Evolutionary conservation across 1,140 invertebrate genomes (phyloP).

Genomic region (Drosophila baimaii): DNA sequence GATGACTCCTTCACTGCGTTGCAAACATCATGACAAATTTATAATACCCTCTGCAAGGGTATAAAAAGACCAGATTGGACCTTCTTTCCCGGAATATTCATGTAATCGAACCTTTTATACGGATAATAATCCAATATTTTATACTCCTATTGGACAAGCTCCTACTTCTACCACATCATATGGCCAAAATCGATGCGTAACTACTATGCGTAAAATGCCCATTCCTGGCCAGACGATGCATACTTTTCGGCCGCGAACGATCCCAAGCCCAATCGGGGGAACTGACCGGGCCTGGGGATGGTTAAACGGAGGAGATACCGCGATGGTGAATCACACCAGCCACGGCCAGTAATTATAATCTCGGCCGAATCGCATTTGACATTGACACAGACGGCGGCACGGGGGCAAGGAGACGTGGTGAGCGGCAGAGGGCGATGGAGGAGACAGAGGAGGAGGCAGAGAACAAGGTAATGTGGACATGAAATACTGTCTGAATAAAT

Average conservation of each 20-base stretch:
- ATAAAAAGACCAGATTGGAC: too few relatives aligned
- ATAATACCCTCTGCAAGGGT: too few relatives aligned
- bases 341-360: constrained; percentile 31
- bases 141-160: background rate
- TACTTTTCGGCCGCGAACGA: constrained; percentile 10
- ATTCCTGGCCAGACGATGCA: background rate
- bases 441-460: constrained; percentile 1
- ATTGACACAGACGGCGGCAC: constrained; percentile 46
- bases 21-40: too few relatives aligned
- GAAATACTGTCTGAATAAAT: constrained; percentile 44
- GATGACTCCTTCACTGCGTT: too few relatives aligned
- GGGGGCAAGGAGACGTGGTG: constrained; percentile 37
- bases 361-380: constrained; percentile 39
- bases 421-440: constrained; percentile 4
- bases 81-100: too few relatives aligned
- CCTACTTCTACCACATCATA: too few relatives aligned
- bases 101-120: too few relatives aligned
- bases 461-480: constrained; percentile 29
- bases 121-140: background rate
- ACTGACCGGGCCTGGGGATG: constrained; percentile 6
- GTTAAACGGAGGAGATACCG: constrained; percentile 4
- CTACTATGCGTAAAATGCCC: background rate
- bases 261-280: too few relatives aligned
- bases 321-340: constrained; percentile 27
- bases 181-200: background rate